phyloP scores from a whole-genome alignment of 1,140 invertebrate species.

The Drosophila eugracilis region DNA sequence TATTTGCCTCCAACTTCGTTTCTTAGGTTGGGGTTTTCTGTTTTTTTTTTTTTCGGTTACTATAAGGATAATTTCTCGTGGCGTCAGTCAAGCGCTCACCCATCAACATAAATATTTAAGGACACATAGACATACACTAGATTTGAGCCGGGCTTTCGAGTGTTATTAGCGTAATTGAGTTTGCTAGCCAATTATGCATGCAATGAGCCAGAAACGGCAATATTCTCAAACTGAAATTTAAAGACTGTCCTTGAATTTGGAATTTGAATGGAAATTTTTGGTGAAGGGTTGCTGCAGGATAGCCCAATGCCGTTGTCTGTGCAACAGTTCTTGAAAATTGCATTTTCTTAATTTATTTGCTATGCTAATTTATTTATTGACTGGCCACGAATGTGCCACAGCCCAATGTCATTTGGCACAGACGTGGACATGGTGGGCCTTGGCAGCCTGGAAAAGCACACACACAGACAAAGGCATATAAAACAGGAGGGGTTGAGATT shows the following conservation, averaged over 20 bases:
- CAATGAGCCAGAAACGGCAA: slow-evolving; percentile 19
- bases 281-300: neutral
- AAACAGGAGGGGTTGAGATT: neutral
- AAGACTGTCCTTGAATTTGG: slow-evolving; percentile 50
- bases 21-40: slow-evolving; percentile 52
- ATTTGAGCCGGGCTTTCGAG: slow-evolving; percentile 51
- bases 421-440: slow-evolving; percentile 7
- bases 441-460: slow-evolving; percentile 9
- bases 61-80: slow-evolving; percentile 43
- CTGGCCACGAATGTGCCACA: slow-evolving; percentile 34
- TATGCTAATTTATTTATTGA: slow-evolving; percentile 83
- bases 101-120: slow-evolving; percentile 49
- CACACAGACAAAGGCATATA: slow-evolving; percentile 7
- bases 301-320: slow-evolving; percentile 7
- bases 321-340: slow-evolving; percentile 78
- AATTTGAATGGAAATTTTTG: slow-evolving; percentile 21
- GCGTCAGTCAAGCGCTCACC: slow-evolving; percentile 43
- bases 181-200: slow-evolving; percentile 57
- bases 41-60: slow-evolving; percentile 33
- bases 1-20: slow-evolving; percentile 40
- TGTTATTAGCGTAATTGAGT: slow-evolving; percentile 64
- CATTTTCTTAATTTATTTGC: slow-evolving; percentile 82
- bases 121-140: slow-evolving; percentile 21
- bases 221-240: slow-evolving; percentile 21
- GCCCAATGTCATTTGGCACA: slow-evolving; percentile 30